Evolutionary conservation across 2,797 vertebrate genomes (phyloP).

Genomic region (Phyllotis vaccarum): DNA sequence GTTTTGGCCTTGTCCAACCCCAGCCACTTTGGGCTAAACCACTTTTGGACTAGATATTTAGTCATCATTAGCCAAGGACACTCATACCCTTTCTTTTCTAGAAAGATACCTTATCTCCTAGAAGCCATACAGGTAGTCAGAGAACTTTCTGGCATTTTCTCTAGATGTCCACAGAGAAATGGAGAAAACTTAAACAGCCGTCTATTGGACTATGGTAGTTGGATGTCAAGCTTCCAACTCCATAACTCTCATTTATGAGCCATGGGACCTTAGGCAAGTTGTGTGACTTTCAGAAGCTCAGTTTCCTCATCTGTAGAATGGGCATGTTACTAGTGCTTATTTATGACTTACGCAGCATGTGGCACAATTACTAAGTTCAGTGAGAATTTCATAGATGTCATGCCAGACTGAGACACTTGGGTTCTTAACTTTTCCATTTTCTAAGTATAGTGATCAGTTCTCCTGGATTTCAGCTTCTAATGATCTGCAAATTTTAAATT

Average conservation of each 20-base stretch:
- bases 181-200: background rate
- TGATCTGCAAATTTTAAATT: conserved; percentile 32
- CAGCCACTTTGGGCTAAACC: background rate
- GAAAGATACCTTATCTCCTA: background rate
- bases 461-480: conserved; percentile 41
- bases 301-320: background rate
- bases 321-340: background rate
- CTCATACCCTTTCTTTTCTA: background rate
- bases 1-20: background rate
- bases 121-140: background rate
- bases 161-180: background rate
- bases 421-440: background rate
- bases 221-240: background rate
- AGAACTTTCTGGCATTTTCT: background rate
- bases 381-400: background rate
- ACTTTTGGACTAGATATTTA: background rate
- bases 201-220: background rate
- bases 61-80: background rate
- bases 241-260: background rate
- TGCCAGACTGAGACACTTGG: background rate
- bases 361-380: background rate
- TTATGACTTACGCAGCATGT: background rate
- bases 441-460: background rate
- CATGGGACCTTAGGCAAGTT: too few species aligned
- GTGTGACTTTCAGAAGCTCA: background rate